Evolutionary conservation across 2,797 vertebrate species (phyloP), one percentile per base, ranked within the genome.

Genomic region (Bucorvus abyssinicus): DNA sequence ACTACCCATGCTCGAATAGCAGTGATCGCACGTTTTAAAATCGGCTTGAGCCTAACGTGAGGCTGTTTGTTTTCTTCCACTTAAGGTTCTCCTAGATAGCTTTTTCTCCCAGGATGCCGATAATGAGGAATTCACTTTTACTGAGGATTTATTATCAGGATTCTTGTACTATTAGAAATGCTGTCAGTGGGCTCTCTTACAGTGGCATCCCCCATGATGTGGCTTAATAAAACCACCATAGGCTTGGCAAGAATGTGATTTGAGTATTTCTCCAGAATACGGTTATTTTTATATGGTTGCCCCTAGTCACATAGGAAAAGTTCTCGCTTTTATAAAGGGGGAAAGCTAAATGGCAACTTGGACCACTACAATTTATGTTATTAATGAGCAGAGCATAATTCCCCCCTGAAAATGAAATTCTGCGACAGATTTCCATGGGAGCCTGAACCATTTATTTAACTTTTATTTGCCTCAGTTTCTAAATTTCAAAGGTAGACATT

Each of bases 401-500:
- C 90, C 90, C 13, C 30, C 55, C 36, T 83, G 77, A 94, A 94
- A 97, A 94, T 44, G 56, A 82, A 95, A 89, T 88, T 84, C 64
- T 90, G 77, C 56, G 67, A 74, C 40, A n/a, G 47, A 60, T 80
- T 95, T 94, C 81, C 69, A 74, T 44, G 78, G 68, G 90, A 82
- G 77, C 12, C 26, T 68, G 49, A 86, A 92, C 67, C 83, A 79
- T 85, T 93, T 91, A 61, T 87, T 88, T 90, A 79, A 77, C 20
- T 86, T 94, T 93, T 87, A 93, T 94, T 82, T 93, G 81, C 80
- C 59, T 90, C 90, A 52, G 67, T 93, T 96, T 96, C 88, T 93
- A 78, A 90, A 96, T 96, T 96, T 96, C 89, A 94, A 94, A 95
- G 79, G 44, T 85, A 87, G 87, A 90, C 84, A 53, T 84, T 67